Evolutionary conservation across 2,888 invertebrate genomes (phyloP), one percentile per base, ranked within the genome.

Genomic region (Oligia strigilis): DNA sequence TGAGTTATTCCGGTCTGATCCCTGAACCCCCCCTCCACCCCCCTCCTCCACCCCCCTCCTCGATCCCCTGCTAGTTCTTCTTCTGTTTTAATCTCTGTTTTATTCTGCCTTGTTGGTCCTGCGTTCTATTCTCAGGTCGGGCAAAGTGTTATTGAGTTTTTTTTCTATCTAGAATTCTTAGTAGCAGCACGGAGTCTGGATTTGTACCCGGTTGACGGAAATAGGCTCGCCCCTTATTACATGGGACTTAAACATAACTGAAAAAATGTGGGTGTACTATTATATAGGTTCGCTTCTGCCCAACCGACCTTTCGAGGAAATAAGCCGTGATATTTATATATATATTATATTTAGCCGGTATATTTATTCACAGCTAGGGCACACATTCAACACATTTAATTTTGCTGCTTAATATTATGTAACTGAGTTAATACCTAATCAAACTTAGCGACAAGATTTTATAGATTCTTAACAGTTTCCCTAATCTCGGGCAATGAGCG

Each of bases 401-500:
- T 77, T 55, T 23, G 17, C 8, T 29, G 4, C 2, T 1, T 1
- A 23, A 49, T 49, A 11, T 62, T 8, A 62, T 29, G 17, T 62
- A 29, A 14, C 6, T 62, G 62, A 62, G 29, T 62, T 62, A 62
- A 43, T 64, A 75, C 8, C 23, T 46, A 1, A 64, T 77, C 5
- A 40, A 77, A 58, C 19, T 52, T 19, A 40, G 19, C 3, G 36
- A 62, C 11, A 75, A 62, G n/a, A 74, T 74, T 77, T 4, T 55
- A 46, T 58, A n/a, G 14, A 46, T 52, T 69, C n/a, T 19, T 62
- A 40, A 70, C 14, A 70, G 40, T 70, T 29, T 46, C 8, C 40
- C 36, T 62, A 66, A 79, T 72, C n/a, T 75, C 23, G 43, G 49
- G 36, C 62, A 79, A 79, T 40, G 62, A 11, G 66, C 52, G 46